These are phyloP conservation scores for Elymnias hypermnestra DNA, from an alignment of 1,140 invertebrate genomes.

Conservation along the genomic window DNA sequence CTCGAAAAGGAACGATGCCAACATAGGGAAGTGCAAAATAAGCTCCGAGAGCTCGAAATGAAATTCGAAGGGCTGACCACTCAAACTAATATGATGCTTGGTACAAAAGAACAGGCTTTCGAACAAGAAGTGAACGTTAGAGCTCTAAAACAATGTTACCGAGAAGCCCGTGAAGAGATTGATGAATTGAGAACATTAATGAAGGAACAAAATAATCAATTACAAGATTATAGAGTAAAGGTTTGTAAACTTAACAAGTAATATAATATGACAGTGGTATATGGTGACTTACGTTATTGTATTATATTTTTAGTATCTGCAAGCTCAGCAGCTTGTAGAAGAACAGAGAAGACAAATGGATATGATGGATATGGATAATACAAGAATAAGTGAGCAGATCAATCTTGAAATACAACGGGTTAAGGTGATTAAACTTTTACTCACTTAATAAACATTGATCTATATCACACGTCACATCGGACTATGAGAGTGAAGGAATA, in stretches of 20 bases:
- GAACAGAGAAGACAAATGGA: slow-evolving; percentile 84
- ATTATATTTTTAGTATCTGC: slow-evolving; percentile 70
- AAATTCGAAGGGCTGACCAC: slow-evolving; percentile 57
- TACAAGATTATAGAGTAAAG: slow-evolving; percentile 86
- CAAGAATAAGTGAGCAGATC: slow-evolving; percentile 85
- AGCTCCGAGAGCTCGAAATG: slow-evolving; percentile 60
- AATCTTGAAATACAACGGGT: slow-evolving; percentile 84
- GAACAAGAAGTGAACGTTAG: slow-evolving; percentile 80
- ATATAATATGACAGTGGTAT: too few species aligned
- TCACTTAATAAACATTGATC: too few species aligned
- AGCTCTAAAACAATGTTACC: slow-evolving; percentile 79
- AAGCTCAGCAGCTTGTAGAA: slow-evolving; percentile 85
- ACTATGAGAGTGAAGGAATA: too few species aligned
- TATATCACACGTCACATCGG: too few species aligned
- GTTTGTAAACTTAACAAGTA: slow-evolving; percentile 38
- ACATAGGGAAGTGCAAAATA: slow-evolving; percentile 52
- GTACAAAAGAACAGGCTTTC: slow-evolving; percentile 78
- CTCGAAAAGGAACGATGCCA: slow-evolving; percentile 59
- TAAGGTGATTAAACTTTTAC: slow-evolving; percentile 72
- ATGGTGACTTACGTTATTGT: neutral
- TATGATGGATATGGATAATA: slow-evolving; percentile 85
- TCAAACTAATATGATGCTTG: slow-evolving; percentile 61
- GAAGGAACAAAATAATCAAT: slow-evolving; percentile 82
- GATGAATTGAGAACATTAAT: slow-evolving; percentile 81
- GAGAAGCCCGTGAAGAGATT: slow-evolving; percentile 80